Conservation (phyloP, 2,888 invertebrate species). For the Barypeithes pellucidus region DNA sequence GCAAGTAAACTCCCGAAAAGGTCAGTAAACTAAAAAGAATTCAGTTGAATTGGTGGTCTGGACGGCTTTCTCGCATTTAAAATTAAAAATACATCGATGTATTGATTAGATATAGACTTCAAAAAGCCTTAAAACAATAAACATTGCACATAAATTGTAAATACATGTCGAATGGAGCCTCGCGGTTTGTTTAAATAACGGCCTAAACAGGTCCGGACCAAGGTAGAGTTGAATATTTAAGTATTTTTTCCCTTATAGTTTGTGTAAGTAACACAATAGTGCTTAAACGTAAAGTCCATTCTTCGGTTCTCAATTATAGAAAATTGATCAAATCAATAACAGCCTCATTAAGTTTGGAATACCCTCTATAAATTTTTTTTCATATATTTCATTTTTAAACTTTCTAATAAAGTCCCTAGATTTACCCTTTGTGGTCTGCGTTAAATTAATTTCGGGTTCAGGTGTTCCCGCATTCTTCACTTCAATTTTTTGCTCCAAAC, state of each 20-base stretch:
- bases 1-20: background rate
- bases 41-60: slow-evolving; percentile 7
- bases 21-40: slow-evolving; percentile 39
- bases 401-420: too few species aligned
- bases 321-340: too few species aligned
- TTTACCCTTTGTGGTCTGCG: too few species aligned
- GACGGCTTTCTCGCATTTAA: background rate
- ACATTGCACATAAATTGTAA: slow-evolving; percentile 25
- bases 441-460: too few species aligned
- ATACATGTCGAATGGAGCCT: slow-evolving; percentile 15
- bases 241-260: background rate
- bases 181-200: slow-evolving; percentile 14
- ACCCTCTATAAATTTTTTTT: too few species aligned
- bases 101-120: slow-evolving; percentile 19
- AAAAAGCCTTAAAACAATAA: slow-evolving; percentile 41
- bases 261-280: too few species aligned
- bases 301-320: too few species aligned
- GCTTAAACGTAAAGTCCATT: too few species aligned
- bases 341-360: too few species aligned
- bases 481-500: too few species aligned
- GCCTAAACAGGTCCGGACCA: background rate
- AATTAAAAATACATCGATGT: slow-evolving; percentile 36
- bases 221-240: background rate
- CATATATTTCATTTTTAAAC: too few species aligned
- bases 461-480: too few species aligned